A percentile compares a stretch with the other conserved stretches of the same genome.
These are phyloP conservation scores for Brachyhypopomus gauderio DNA, from an alignment of 2,113 vertebrate genomes.

Conservation along the genomic window DNA sequence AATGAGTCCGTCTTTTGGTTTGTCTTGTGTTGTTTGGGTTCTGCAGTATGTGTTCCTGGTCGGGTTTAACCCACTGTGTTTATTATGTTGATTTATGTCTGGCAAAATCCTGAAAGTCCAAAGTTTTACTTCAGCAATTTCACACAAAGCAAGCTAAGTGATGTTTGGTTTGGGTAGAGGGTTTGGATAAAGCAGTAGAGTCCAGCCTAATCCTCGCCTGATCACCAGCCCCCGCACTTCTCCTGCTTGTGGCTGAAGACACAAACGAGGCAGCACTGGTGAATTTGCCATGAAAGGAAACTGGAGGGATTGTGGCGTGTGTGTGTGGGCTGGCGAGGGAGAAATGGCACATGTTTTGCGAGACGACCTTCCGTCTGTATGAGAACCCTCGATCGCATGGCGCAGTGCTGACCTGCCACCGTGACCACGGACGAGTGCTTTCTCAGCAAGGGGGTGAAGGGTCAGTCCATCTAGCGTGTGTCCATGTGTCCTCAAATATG, in stretches of 20 bases:
- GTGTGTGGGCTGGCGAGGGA: not conserved
- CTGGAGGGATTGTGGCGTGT: not conserved
- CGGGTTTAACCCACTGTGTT: not conserved
- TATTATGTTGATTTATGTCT: not conserved
- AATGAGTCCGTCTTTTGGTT: not conserved
- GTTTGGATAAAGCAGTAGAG: not conserved
- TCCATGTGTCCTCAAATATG: not conserved
- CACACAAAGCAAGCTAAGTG: not conserved
- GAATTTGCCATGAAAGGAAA: slow-evolving; percentile 1
- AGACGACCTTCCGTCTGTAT: not conserved
- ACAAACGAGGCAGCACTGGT: not conserved
- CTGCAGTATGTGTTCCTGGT: not conserved
- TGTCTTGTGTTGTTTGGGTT: slow-evolving; percentile 1
- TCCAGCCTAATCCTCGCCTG: not conserved
- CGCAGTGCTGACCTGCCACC: too few relatives aligned
- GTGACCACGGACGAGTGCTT: not conserved
- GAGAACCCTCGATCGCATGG: not conserved
- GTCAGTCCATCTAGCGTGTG: not conserved
- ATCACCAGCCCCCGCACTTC: too few relatives aligned
- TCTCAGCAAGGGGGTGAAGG: not conserved
- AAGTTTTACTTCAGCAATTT: not conserved
- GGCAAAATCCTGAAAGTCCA: not conserved
- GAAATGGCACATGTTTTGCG: not conserved
- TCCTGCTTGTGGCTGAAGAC: not conserved
- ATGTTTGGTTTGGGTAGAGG: not conserved